Evolutionary conservation across 2,113 vertebrate genomes (phyloP), one percentile per base, ranked within the genome.

Genomic region (Caranx ignobilis): DNA sequence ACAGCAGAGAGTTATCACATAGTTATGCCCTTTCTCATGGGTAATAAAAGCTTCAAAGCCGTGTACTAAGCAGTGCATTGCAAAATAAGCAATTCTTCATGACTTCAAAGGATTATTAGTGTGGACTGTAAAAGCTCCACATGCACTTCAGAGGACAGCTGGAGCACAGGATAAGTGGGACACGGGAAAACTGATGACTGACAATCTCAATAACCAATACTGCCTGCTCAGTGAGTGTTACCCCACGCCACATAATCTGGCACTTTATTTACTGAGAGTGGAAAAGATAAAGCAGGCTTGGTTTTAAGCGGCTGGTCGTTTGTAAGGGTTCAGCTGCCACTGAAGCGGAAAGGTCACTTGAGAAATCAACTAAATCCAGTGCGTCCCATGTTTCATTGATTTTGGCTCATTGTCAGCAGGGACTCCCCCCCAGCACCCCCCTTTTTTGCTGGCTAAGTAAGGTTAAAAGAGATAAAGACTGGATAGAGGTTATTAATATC

Each of bases 321-420:
- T 75, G 59, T 48, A 47, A 39, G 72, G 78, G 72, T 75, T 54
- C 75, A 72, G 54, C 60, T 66, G 75, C 65, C 43, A 62, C 67
- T 64, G 71, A 75, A 75, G 77, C 61, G 1, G 41, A 87, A 89
- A 90, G 81, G 68, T 90, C 90, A 87, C 73, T 71, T 64, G 81
- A 88, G 82, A 89, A 90, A 87, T 87, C 55, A 89, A 70, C 87
- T 73, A 67, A 71, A 88, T 77, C 89, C 79, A 66, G 80, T 56
- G 41, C 13, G 21, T 82, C 75, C 62, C 32, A 43, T 72, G 87
- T 85, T 85, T 77, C 39, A 87, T 89, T 48, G 84, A 89, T 82
- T 87, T 34, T 77, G 77, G 81, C 80, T 85, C 65, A 72, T 19
- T 60, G 54, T 79, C 91, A 77, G 61, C 47, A 2, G 60, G 82